Conservation (phyloP, 2,797 vertebrate genomes). For the Galagoides demidoff region DNA sequence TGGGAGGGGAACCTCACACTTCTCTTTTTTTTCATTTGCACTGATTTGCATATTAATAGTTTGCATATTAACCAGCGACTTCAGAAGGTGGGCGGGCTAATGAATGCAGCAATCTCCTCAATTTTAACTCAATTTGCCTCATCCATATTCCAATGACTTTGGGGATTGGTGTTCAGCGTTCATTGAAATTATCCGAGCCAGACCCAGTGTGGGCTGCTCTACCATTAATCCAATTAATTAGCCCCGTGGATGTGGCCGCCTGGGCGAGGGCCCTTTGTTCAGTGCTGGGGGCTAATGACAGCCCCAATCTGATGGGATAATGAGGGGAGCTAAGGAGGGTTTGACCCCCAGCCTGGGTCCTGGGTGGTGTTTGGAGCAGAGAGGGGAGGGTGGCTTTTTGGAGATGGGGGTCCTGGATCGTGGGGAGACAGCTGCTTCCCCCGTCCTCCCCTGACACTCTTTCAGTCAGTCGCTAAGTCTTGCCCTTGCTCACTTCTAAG, state of each 20-base stretch:
- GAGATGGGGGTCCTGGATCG: not conserved
- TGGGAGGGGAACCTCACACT: slow-evolving; percentile 66
- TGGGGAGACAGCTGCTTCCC: slow-evolving; percentile 28
- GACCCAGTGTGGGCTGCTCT: slow-evolving; percentile 94
- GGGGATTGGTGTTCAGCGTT: slow-evolving; percentile 93
- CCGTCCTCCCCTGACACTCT: not conserved
- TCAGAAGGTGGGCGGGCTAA: slow-evolving; percentile 98
- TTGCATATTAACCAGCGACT: slow-evolving; percentile 99
- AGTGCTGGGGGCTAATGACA: slow-evolving; percentile 89
- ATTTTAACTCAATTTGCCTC: slow-evolving; percentile 99
- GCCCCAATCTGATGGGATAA: slow-evolving; percentile 86
- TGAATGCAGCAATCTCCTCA: slow-evolving; percentile 96
- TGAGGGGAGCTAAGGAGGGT: slow-evolving; percentile 85
- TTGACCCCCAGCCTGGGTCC: slow-evolving; percentile 83
- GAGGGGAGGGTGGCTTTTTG: slow-evolving; percentile 47
- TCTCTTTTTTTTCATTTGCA: slow-evolving; percentile 91
- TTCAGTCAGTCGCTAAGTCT: not conserved
- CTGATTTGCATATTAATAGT: slow-evolving; percentile 99
- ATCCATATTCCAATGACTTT: slow-evolving; percentile 97
- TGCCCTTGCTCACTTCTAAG: not conserved
- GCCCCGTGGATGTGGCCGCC: slow-evolving; percentile 93
- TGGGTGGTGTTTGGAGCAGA: slow-evolving; percentile 78
- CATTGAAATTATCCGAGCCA: slow-evolving; percentile 94
- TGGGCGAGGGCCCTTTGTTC: slow-evolving; percentile 94
- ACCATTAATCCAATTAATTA: slow-evolving; percentile 99